These are phyloP conservation scores for Crotalus tigris DNA, from an alignment of 2,113 vertebrate species.

Conservation along the genomic window DNA sequence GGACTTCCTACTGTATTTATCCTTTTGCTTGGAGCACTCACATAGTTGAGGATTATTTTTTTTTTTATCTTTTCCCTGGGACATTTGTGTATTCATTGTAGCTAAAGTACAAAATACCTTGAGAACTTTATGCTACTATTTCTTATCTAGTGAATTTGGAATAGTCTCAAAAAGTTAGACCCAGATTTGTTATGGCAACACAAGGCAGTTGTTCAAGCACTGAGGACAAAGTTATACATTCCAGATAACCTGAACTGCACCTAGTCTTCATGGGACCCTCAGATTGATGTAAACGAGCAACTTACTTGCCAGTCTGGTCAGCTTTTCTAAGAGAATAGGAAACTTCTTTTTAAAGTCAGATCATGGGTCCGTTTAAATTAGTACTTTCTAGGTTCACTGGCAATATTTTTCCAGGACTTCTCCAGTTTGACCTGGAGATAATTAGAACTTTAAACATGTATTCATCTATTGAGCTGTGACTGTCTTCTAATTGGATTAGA, in stretches of 20 bases:
- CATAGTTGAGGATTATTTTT: slow-evolving; percentile 33
- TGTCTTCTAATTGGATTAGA: neutral
- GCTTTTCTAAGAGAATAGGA: neutral
- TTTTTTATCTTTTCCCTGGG: neutral
- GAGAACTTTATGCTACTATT: neutral
- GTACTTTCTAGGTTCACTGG: neutral
- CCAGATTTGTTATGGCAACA: too few species aligned
- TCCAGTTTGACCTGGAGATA: neutral
- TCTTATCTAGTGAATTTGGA: neutral
- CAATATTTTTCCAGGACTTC: neutral
- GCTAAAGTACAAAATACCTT: neutral
- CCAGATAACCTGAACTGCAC: neutral
- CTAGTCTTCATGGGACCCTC: neutral
- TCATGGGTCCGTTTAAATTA: neutral
- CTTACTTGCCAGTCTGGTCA: neutral
- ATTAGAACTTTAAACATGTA: neutral
- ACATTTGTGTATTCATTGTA: slow-evolving; percentile 10
- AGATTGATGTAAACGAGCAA: neutral
- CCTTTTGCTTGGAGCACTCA: slow-evolving; percentile 37
- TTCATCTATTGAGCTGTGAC: neutral
- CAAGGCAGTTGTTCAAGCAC: neutral
- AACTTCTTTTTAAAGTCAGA: neutral
- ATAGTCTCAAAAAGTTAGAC: neutral
- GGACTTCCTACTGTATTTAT: slow-evolving; percentile 48
- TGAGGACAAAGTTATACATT: neutral